A percentile compares a stretch with the other conserved stretches of the same genome.
phyloP scores from a whole-genome alignment of 1,140 invertebrate species.

The Whitmania pigra region DNA sequence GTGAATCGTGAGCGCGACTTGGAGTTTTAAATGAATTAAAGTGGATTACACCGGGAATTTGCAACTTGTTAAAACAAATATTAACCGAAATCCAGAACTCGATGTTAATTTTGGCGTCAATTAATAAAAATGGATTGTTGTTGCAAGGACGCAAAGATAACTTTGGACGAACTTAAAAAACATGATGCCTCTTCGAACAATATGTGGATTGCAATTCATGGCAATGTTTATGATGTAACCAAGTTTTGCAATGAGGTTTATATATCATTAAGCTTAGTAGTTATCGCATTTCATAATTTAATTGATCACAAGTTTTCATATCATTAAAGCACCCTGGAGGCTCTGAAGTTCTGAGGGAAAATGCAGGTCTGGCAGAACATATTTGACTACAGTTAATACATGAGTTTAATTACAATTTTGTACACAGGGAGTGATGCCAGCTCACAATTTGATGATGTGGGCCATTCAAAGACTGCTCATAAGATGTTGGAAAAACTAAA shows the following conservation, averaged over 20 bases:
- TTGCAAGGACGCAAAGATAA: not conserved
- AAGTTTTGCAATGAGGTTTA: not conserved
- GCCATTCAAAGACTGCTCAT: not conserved
- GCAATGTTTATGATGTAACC: slow-evolving; percentile 1
- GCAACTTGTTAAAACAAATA: too few relatives aligned
- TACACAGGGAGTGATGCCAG: not conserved
- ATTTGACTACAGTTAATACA: not conserved
- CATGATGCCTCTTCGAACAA: not conserved
- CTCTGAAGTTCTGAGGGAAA: not conserved
- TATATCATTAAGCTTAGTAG: not conserved
- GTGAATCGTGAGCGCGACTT: too few relatives aligned
- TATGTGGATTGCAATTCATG: slow-evolving; percentile 9
- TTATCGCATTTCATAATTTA: slow-evolving; percentile 1
- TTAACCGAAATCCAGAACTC: too few relatives aligned
- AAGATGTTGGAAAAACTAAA: not conserved
- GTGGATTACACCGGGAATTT: too few relatives aligned
- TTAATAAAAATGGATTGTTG: too few relatives aligned
- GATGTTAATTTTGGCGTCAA: too few relatives aligned
- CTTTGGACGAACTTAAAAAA: not conserved
- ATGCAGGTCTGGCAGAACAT: not conserved
- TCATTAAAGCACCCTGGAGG: slow-evolving; percentile 4
- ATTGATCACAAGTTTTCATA: not conserved
- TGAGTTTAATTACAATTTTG: not conserved
- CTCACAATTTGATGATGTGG: not conserved
- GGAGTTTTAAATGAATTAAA: too few relatives aligned